Evolutionary conservation across 23 tunicate species (phyloP), one percentile per base, ranked within the genome.

Genomic region (Styela plicata): DNA sequence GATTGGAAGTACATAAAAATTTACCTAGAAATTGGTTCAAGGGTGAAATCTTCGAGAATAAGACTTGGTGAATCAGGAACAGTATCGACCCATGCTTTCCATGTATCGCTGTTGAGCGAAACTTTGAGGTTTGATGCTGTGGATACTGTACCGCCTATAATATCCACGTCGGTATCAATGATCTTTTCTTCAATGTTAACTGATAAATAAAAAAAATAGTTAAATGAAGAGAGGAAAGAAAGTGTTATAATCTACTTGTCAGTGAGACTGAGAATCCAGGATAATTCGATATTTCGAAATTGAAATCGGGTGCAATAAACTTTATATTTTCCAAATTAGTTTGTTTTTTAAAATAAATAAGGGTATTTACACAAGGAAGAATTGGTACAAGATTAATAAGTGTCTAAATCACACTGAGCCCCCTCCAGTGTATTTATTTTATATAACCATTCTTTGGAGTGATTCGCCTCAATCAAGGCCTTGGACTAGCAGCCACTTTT

Each of bases 11-110:
- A n/a, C n/a, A n/a, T n/a, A n/a, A n/a, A n/a, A n/a, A n/a, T n/a
- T 28, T 30, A 76, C 81, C 27, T 76, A 10, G 81, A 76, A 26
- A 76, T 76, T 23, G 63, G 52, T 53, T 36, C 30, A 24, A 76
- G 66, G 18, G 27, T 57, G 44, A 76, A 76, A 27, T 44, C 66
- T 17, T 76, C 31, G 18, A 53, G 2, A 10, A 76, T 74, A 19
- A 91, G 69, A 73, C 74, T 27, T 62, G 91, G 97, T 28, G 70
- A 52, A 22, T 70, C 69, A 5, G 69, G 64, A n/a, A 91, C 71
- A 1, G 86, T 73, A 37, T 87, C 79, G 7, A 87, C 70, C 97
- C 97, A 91, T 2, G 91, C 85, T 19, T 87, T 85, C 97, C 97
- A 91, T 2, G 79, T 80, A 21, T 83, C 66, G 74, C 84, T 84